phyloP scores from a whole-genome alignment of 2,113 vertebrate species.

The Cephalopterus ornatus region DNA sequence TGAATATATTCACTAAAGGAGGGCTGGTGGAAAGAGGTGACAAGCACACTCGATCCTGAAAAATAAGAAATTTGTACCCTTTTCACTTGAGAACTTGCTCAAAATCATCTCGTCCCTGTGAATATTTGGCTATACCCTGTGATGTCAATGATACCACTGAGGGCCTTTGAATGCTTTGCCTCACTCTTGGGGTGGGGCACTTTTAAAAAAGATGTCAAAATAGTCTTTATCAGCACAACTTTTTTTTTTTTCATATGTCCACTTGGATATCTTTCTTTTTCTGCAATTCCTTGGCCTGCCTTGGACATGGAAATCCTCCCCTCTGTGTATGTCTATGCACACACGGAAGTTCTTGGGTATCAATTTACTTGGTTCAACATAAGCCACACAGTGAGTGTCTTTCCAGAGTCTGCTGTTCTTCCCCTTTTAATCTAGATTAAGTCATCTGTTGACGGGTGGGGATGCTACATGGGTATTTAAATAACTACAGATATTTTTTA shows the following conservation, averaged over 20 bases:
- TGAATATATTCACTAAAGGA: background rate
- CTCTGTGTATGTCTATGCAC: background rate
- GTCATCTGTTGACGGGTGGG: background rate
- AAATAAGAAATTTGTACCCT: background rate
- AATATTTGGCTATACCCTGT: background rate
- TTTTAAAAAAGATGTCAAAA: background rate
- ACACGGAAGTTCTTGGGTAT: background rate
- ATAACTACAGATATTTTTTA: background rate
- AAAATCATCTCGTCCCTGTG: background rate
- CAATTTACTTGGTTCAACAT: background rate
- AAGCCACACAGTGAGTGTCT: background rate
- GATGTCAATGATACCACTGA: background rate
- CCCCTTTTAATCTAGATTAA: background rate
- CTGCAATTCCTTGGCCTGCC: background rate
- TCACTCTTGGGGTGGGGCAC: background rate
- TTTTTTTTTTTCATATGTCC: background rate
- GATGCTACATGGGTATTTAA: background rate
- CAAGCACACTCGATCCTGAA: background rate
- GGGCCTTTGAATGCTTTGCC: background rate
- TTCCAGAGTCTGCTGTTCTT: background rate
- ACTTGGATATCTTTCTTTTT: background rate
- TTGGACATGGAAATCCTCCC: background rate
- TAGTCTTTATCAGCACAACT: background rate
- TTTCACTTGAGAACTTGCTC: background rate
- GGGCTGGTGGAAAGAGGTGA: background rate